Evolutionary conservation across 2,113 vertebrate genomes (phyloP), one percentile per base, ranked within the genome.

Genomic region (Corapipo altera): DNA sequence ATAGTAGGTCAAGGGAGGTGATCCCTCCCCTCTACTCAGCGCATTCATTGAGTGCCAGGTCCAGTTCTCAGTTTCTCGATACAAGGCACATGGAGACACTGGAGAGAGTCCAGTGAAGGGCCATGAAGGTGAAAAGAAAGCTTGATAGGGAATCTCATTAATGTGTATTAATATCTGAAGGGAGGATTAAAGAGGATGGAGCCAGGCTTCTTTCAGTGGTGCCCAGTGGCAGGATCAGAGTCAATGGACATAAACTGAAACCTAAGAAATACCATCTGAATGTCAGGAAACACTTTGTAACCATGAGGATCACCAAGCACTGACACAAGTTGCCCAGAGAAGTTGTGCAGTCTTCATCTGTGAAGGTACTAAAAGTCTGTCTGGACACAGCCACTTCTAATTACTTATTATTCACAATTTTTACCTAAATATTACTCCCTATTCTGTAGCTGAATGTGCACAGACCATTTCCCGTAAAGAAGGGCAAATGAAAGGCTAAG

Each of bases 1-100:
- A n/a, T 12, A 39, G 16, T 0, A 0, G 19, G 44, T 54, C 11
- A 5, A n/a, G 11, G 6, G 6, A 89, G 11, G 16, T 15, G 46
- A 75, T 61, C 28, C 24, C 46, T 21, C 59, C 37, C 24, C 13
- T 49, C 16, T n/a, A 1, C 46, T 54, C 27, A 74, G 33, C 19
- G 44, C 20, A 17, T 18, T 26, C 28, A 26, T 22, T n/a, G 39
- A 82, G 16, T 12, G 39, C 20, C n/a, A 62, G 5, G 9, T 48
- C 21, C n/a, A 48, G 17, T 8, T 61, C 62, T 41, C 39, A 20
- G 28, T 39, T 61, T 46, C 39, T 39, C 46, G 39, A 11, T 22
- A n/a, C n/a, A 18, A 59, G 20, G 61, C 13, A 46, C 4, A 18
- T n/a, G 61, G 39, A 22, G 28, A 69, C 20, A 26, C n/a, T 18